phyloP scores from a whole-genome alignment of 2,797 vertebrate species.

The Alcedo atthis region DNA sequence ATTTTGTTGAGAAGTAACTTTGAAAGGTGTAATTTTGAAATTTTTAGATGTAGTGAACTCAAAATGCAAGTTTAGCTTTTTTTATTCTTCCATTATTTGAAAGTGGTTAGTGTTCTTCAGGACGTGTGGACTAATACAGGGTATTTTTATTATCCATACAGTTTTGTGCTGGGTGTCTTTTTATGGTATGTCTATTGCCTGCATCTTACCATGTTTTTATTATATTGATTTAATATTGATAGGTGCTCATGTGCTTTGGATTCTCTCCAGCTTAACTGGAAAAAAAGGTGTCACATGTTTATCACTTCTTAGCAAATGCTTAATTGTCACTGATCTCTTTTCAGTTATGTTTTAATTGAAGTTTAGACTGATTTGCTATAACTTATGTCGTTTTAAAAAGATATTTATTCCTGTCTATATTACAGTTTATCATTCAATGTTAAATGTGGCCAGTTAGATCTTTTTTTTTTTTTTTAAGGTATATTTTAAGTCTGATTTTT shows the following conservation, averaged over 20 bases:
- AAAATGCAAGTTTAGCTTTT: neutral
- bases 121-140: neutral
- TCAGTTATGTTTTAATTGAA: conserved; percentile 6
- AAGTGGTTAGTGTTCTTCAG: neutral
- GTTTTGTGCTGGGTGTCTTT: neutral
- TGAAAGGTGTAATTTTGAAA: neutral
- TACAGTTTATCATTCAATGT: neutral
- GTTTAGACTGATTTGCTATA: neutral
- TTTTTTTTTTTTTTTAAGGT: conserved; percentile 50
- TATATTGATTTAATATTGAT: neutral
- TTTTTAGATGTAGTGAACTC: neutral
- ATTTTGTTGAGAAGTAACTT: neutral
- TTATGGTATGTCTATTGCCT: neutral
- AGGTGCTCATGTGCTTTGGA: neutral
- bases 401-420: neutral
- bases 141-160: neutral
- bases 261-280: neutral
- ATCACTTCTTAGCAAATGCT: conserved; percentile 30
- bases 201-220: conserved; percentile 1
- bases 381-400: neutral
- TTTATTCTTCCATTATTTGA: neutral
- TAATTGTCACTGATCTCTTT: conserved; percentile 40
- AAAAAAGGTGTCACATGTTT: conserved; percentile 26
- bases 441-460: neutral
- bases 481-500: conserved; percentile 69